phyloP scores from a whole-genome alignment of 2,888 invertebrate genomes.

The Quadriops clusia region DNA sequence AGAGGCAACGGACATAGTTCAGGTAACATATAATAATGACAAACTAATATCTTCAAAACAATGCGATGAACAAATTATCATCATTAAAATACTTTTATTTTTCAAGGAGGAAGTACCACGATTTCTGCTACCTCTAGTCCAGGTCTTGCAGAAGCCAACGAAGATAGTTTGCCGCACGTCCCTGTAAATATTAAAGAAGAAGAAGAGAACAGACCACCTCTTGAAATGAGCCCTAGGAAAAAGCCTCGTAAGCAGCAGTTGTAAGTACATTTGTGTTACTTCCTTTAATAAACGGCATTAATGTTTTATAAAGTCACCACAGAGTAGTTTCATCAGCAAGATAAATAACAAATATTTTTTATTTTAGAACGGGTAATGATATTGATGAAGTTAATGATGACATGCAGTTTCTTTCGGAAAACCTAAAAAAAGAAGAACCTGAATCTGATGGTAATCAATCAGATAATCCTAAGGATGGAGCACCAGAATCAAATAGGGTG shows the following conservation, averaged over 20 bases:
- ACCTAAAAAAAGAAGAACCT: constrained; percentile 33
- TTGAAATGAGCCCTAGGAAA: constrained; percentile 70
- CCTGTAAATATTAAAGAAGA: constrained; percentile 30
- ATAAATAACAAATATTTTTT: constrained; percentile 28
- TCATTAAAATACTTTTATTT: constrained; percentile 1
- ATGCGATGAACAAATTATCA: not conserved
- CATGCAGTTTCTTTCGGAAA: constrained; percentile 50
- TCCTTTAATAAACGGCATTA: not conserved
- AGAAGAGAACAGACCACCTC: constrained; percentile 40
- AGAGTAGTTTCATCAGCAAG: constrained; percentile 17
- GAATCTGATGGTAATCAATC: constrained; percentile 31
- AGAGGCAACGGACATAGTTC: constrained; percentile 35
- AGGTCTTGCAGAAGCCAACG: constrained; percentile 46
- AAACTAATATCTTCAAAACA: constrained; percentile 1
- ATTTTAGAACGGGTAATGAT: constrained; percentile 42
- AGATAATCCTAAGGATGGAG: constrained; percentile 31
- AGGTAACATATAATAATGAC: constrained; percentile 19
- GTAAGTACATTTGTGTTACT: constrained; percentile 41
- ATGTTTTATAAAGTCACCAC: not conserved
- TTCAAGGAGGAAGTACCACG: constrained; percentile 63
- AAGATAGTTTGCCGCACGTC: constrained; percentile 33
- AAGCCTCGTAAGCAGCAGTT: constrained; percentile 83
- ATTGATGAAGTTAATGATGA: constrained; percentile 43
- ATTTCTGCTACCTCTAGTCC: constrained; percentile 80
- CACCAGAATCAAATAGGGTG: constrained; percentile 24